A percentile compares a stretch with the other conserved stretches of the same genome.
These are phyloP conservation scores for Brachyalestes nurse DNA, from an alignment of 2,797 vertebrate species.

Conservation along the genomic window DNA sequence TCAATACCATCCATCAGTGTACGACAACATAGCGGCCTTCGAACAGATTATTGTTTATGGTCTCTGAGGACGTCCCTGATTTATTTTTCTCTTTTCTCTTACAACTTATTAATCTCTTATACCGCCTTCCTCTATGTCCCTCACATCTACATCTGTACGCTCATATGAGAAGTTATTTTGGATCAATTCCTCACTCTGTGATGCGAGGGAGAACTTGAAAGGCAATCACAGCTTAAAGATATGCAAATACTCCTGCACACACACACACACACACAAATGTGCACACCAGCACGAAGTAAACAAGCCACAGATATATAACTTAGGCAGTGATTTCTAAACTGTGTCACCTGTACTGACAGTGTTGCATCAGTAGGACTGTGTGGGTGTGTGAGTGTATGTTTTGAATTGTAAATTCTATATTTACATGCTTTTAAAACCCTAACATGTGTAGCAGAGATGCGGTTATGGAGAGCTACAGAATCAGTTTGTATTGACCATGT, in stretches of 20 bases:
- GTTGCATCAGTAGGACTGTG: not conserved
- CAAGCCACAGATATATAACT: not conserved
- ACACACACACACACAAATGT: too few relatives aligned
- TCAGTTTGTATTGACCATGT: too few relatives aligned
- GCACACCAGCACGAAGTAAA: not conserved
- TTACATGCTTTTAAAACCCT: not conserved
- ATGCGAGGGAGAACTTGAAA: not conserved
- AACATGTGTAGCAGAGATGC: not conserved
- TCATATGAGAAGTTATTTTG: not conserved
- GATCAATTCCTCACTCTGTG: not conserved
- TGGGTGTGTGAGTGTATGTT: conserved; percentile 1
- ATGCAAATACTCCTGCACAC: not conserved
- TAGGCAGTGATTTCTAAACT: not conserved
- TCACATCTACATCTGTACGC: not conserved
- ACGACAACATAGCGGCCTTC: too few relatives aligned
- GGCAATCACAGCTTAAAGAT: not conserved
- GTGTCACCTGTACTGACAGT: not conserved
- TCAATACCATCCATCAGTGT: too few relatives aligned
- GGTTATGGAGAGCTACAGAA: too few relatives aligned
- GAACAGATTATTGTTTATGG: too few relatives aligned
- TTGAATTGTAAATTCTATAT: not conserved
- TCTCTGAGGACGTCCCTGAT: too few relatives aligned
- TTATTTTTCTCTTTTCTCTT: not conserved
- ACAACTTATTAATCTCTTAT: not conserved
- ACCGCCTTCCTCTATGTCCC: not conserved